Conservation (phyloP, 2,797 vertebrate species). For the Phoebastria nigripes region DNA sequence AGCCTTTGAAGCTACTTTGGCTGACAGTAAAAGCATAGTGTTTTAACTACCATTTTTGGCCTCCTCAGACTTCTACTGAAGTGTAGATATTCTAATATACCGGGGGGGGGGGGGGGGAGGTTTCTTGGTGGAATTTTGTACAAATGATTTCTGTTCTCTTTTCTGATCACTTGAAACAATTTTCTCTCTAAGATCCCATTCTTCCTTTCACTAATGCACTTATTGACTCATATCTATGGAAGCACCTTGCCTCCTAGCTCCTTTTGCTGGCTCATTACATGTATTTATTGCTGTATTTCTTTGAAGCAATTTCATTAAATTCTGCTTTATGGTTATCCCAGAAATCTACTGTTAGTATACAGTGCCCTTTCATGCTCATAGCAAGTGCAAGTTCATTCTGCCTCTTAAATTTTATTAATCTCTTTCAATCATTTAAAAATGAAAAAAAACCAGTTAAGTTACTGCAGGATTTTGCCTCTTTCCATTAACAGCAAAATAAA, state of each 20-base stretch:
- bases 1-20: not conserved
- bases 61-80: not conserved
- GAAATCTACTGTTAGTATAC: not conserved
- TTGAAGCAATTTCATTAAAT: conserved; percentile 47
- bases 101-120: not conserved
- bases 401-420: conserved; percentile 29
- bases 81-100: not conserved
- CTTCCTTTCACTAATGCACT: not conserved
- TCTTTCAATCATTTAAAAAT: conserved; percentile 19
- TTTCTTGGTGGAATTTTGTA: not conserved
- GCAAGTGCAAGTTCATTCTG: not conserved
- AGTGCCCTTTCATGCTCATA: not conserved
- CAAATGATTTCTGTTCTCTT: not conserved
- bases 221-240: conserved; percentile 19
- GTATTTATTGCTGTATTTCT: conserved; percentile 37
- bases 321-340: conserved; percentile 12
- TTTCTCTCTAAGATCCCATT: not conserved
- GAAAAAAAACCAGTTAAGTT: not conserved
- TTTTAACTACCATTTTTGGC: not conserved
- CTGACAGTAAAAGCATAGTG: not conserved
- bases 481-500: conserved; percentile 42
- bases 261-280: conserved; percentile 9
- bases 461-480: not conserved
- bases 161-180: not conserved
- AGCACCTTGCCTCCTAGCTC: conserved; percentile 29